Base-by-base conservation (phyloP, 2,888 invertebrate species). In the Laspeyria flexula region DNA sequence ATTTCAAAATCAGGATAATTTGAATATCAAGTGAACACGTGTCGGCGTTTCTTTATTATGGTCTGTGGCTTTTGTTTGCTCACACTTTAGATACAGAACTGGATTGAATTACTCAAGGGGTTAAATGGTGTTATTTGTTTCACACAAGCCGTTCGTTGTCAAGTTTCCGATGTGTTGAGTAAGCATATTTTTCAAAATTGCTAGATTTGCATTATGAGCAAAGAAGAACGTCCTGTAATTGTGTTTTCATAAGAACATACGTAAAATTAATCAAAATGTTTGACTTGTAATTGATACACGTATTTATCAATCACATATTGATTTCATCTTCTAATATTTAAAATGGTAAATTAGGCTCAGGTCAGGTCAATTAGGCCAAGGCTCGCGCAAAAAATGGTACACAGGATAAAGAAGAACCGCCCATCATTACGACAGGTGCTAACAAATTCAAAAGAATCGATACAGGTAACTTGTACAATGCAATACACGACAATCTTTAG, bases 381-480 rank as follows among this genome's bases (percentile, higher is more conserved):
- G 11, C 11, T 7, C 2, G 0, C 1, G 11, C 15, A 57, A 65
- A 47, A 42, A 55, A 44, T 40, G 30, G 41, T 39, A 47, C 31
- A 54, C 53, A 50, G 40, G 43, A 23, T 42, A 29, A 25, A 53
- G 52, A 39, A 38, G 50, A 44, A 13, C 45, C 49, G 55, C 49
- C 48, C 35, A 47, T 47, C 13, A 16, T 38, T 29, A 47, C 7
- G 45, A 60, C 60, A 69, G 66, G 66, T 63, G 53, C 46, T 39
- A 60, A 54, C 23, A 59, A 55, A 56, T 23, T 65, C 56, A 53
- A 61, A 62, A 67, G 49, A 62, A 60, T 59, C 53, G 54, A 64
- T 61, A 64, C 79, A 75, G 77, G 80, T 78, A 74, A 70, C 48
- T 54, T 58, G 54, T 61, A 75, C 71, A 72, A 76, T 66, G 65